These are phyloP conservation scores for Budorcas taxicolor DNA, from an alignment of 2,113 vertebrate species.

Conservation along the genomic window DNA sequence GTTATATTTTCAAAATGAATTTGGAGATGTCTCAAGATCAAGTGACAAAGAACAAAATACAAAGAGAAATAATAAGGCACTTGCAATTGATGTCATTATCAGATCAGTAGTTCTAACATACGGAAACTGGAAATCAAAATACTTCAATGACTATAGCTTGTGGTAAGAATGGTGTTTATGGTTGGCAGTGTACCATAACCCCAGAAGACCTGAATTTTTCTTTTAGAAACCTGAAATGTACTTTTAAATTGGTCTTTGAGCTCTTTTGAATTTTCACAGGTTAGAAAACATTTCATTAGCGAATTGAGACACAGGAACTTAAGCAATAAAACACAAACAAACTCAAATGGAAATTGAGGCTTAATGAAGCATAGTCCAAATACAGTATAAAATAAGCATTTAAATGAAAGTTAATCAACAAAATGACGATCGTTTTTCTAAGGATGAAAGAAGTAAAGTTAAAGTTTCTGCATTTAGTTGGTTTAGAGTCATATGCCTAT, in stretches of 20 bases:
- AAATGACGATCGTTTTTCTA: conserved; percentile 50
- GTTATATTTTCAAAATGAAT: conserved; percentile 8
- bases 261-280: conserved; percentile 45
- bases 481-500: conserved; percentile 42
- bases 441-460: conserved; percentile 42
- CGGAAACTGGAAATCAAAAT: not conserved
- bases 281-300: conserved; percentile 59
- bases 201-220: not conserved
- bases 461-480: conserved; percentile 41
- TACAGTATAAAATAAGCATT: conserved; percentile 52
- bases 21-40: conserved; percentile 12
- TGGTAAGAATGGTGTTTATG: not conserved
- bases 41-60: not conserved
- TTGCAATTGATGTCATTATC: not conserved
- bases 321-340: conserved; percentile 42
- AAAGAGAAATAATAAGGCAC: not conserved
- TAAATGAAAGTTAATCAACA: conserved; percentile 54
- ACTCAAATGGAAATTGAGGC: conserved; percentile 51
- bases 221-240: conserved; percentile 31
- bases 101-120: not conserved
- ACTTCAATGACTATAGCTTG: not conserved
- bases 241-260: not conserved
- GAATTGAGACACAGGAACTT: conserved; percentile 44
- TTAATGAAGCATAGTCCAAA: conserved; percentile 61
- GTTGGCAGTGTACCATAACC: not conserved